phyloP scores from a whole-genome alignment of 2,888 invertebrate genomes.

The Papilio elwesi region DNA sequence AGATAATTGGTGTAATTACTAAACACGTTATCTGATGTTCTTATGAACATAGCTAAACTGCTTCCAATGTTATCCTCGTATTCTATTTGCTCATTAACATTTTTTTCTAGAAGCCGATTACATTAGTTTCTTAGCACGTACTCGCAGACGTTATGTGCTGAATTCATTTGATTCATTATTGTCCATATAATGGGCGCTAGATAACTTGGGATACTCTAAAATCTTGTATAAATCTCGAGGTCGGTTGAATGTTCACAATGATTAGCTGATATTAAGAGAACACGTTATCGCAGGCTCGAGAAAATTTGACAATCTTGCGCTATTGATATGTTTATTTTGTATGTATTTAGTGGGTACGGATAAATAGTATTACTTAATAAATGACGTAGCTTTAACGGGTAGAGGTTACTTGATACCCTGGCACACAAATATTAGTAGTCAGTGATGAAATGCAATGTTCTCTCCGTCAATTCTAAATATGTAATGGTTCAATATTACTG shows the following conservation, averaged over 20 bases:
- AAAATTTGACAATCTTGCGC: constrained; percentile 28
- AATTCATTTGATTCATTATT: constrained; percentile 52
- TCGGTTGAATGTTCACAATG: constrained; percentile 42
- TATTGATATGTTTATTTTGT: constrained; percentile 18
- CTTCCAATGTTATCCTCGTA: constrained; percentile 45
- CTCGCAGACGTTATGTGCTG: constrained; percentile 47
- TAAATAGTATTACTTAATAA: no score
- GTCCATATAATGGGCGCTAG: constrained; percentile 48
- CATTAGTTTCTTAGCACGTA: constrained; percentile 52
- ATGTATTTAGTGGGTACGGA: no score
- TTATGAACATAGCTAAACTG: constrained; percentile 55
- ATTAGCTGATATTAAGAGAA: constrained; percentile 40
- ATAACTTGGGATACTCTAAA: constrained; percentile 46
- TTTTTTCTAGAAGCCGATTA: constrained; percentile 51
- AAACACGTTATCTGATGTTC: constrained; percentile 55
- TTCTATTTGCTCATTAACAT: constrained; percentile 58
- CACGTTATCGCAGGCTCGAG: constrained; percentile 35
- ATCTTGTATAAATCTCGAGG: constrained; percentile 32
- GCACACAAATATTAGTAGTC: no score
- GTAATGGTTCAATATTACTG: no score
- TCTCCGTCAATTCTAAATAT: no score
- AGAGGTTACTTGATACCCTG: no score
- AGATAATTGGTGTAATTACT: constrained; percentile 54
- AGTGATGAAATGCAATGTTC: no score
- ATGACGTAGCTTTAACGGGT: no score